These are phyloP conservation scores for Apaloderma vittatum DNA, from an alignment of 2,113 vertebrate genomes.

Conservation along the genomic window DNA sequence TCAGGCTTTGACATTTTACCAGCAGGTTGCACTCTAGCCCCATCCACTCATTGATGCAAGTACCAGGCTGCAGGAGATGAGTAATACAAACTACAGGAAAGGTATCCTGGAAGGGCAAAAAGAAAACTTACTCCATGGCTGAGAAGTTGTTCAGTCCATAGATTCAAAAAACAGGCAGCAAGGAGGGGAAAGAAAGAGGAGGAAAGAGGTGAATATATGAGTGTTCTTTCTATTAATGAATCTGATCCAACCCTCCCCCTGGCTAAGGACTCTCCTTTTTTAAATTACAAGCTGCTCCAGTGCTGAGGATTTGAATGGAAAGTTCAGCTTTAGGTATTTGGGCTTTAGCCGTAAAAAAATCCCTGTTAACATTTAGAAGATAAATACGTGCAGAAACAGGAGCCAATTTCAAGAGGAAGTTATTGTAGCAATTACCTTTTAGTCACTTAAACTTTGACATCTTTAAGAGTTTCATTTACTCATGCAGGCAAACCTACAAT, in stretches of 20 bases:
- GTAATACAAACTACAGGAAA: neutral
- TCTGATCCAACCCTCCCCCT: neutral
- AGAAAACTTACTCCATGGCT: neutral
- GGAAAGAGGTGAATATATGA: neutral
- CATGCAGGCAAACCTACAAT: neutral
- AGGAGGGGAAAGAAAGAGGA: neutral
- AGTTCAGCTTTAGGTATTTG: neutral
- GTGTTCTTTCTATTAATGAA: neutral
- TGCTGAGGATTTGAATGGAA: neutral
- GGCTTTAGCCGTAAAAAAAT: neutral
- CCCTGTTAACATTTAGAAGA: neutral
- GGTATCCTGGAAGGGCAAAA: neutral
- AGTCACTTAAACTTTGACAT: neutral
- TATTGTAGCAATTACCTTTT: neutral
- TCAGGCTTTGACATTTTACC: neutral
- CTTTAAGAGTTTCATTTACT: constrained; percentile 14
- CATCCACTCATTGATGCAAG: neutral
- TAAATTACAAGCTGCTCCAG: neutral
- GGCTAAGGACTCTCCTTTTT: neutral
- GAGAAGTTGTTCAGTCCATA: neutral
- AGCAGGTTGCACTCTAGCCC: neutral
- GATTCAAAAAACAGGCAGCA: neutral
- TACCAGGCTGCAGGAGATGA: neutral
- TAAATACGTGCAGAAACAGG: neutral
- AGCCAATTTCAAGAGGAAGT: neutral